Percentiles rank a stretch among this genome's conserved stretches.
phyloP scores from a whole-genome alignment of 2,113 vertebrate genomes.

The Ptychochromis oligacanthus region DNA sequence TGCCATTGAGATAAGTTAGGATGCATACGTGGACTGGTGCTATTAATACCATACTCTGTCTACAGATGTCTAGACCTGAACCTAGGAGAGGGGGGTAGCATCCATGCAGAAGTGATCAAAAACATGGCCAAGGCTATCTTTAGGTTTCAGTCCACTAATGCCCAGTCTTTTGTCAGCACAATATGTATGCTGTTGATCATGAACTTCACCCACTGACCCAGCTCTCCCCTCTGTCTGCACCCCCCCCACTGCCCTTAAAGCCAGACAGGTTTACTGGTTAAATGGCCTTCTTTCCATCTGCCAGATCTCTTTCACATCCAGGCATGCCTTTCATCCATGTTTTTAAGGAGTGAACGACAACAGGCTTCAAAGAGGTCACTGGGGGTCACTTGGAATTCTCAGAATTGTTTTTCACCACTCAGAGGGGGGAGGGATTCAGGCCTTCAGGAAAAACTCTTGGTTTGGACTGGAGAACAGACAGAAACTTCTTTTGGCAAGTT shows the following conservation, averaged over 20 bases:
- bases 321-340: slow-evolving; percentile 39
- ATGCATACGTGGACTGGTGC: not conserved
- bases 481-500: not conserved
- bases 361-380: slow-evolving; percentile 10
- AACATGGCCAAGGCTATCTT: not conserved
- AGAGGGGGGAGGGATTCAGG: not conserved
- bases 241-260: not conserved
- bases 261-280: slow-evolving; percentile 38
- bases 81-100: not conserved
- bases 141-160: not conserved
- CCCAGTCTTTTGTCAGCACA: slow-evolving; percentile 20
- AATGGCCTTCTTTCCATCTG: slow-evolving; percentile 50
- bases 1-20: not conserved
- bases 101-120: not conserved
- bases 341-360: slow-evolving; percentile 35
- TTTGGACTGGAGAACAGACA: not conserved
- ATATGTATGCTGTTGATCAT: slow-evolving; percentile 1
- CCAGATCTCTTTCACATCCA: slow-evolving; percentile 24
- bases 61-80: slow-evolving; percentile 1
- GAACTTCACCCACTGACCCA: slow-evolving; percentile 29
- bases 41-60: not conserved
- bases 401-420: slow-evolving; percentile 53
- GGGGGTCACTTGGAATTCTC: slow-evolving; percentile 43
- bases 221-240: not conserved
- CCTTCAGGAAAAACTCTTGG: not conserved